These are phyloP conservation scores for Trachelus iudaicus DNA, from an alignment of 2,888 invertebrate genomes.

Conservation along the genomic window DNA sequence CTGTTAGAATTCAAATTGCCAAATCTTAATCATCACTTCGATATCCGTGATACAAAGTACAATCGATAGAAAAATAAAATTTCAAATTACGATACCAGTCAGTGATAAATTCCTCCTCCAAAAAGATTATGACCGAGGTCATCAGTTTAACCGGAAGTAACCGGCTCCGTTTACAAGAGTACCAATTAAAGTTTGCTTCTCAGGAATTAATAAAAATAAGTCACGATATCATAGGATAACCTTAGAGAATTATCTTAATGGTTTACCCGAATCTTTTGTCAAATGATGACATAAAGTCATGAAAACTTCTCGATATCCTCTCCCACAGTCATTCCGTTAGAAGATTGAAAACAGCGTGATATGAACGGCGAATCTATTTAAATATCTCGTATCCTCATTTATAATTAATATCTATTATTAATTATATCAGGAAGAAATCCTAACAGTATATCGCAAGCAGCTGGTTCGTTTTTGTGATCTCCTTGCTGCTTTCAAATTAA, in stretches of 20 bases:
- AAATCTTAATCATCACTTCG: background rate
- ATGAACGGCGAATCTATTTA: background rate
- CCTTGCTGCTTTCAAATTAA: background rate
- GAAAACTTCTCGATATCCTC: background rate
- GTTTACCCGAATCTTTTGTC: background rate
- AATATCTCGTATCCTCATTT: background rate
- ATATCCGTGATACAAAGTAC: background rate
- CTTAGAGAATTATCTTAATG: background rate
- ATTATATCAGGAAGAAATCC: background rate
- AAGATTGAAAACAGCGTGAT: background rate
- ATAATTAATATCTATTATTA: background rate
- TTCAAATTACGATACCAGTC: background rate
- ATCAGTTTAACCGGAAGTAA: background rate
- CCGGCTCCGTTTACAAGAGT: background rate
- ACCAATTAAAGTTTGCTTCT: background rate
- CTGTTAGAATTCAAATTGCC: background rate
- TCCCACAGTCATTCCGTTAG: background rate
- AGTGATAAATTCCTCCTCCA: background rate
- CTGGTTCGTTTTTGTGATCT: background rate
- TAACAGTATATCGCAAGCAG: background rate
- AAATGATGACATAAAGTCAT: background rate
- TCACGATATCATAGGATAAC: background rate
- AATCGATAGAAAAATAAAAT: background rate
- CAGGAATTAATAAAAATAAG: background rate
- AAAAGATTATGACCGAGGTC: background rate